Percentiles rank a stretch among this genome's conserved stretches.
These are phyloP conservation scores for Pristiophorus japonicus DNA, from an alignment of 2,113 vertebrate species.

Conservation along the genomic window DNA sequence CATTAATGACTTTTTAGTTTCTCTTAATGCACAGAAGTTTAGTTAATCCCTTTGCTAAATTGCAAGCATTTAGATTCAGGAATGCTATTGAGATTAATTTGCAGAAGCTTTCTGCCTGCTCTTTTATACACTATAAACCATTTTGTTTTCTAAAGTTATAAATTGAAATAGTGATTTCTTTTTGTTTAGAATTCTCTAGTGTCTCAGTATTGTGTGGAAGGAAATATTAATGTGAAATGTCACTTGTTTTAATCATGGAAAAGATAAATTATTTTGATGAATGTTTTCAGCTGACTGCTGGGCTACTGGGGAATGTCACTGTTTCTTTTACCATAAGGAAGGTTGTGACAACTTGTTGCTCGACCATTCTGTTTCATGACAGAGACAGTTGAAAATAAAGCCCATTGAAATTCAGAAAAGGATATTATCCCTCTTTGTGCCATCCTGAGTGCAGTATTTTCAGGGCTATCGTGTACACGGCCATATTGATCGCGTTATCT, in stretches of 20 bases:
- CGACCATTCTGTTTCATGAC: too few species aligned
- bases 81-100: neutral
- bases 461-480: neutral
- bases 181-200: neutral
- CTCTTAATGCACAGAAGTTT: neutral
- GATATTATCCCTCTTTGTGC: neutral
- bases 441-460: neutral
- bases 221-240: neutral
- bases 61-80: neutral
- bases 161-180: constrained; percentile 8
- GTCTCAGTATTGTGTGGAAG: neutral
- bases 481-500: neutral
- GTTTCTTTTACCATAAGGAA: neutral
- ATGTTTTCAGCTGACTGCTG: neutral
- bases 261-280: neutral
- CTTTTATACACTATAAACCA: neutral
- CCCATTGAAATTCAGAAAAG: neutral
- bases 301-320: neutral
- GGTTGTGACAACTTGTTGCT: neutral
- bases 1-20: neutral
- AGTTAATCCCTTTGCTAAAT: neutral
- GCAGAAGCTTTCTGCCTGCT: neutral
- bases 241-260: neutral
- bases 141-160: neutral
- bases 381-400: neutral